A percentile compares a stretch with the other conserved stretches of the same genome.
Conservation (phyloP, 92 coral and sea anemone species). For the Meandrina meandrites region DNA sequence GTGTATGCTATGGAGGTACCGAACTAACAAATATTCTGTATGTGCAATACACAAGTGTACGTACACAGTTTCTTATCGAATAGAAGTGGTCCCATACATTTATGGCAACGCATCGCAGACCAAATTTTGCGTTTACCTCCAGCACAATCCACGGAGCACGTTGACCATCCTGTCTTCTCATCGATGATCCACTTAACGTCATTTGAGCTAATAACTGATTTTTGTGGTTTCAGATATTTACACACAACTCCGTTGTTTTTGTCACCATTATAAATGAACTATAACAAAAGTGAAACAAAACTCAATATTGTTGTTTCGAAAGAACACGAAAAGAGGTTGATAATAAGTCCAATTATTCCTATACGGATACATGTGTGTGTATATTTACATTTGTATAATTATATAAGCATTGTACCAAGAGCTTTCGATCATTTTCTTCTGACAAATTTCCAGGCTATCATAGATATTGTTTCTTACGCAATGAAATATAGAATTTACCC, state of each 20-base stretch:
- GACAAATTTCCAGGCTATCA: background rate
- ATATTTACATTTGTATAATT: no score
- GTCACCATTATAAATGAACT: conserved; percentile 34
- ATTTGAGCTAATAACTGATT: background rate
- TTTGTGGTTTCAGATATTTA: background rate
- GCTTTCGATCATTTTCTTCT: background rate
- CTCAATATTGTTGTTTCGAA: background rate
- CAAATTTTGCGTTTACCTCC: conserved; percentile 36
- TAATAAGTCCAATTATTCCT: no score
- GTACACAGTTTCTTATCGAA: no score
- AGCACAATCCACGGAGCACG: conserved; percentile 64
- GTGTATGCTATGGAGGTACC: no score
- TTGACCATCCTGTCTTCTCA: conserved; percentile 44
- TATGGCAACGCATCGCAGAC: no score
- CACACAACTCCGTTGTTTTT: conserved; percentile 21
- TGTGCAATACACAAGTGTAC: no score
- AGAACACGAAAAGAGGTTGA: no score
- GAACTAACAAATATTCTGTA: no score
- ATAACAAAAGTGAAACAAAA: background rate
- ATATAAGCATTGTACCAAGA: no score
- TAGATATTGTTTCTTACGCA: background rate
- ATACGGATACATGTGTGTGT: no score
- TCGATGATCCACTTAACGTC: conserved; percentile 44
- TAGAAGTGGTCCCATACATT: no score
- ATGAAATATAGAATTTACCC: no score